Evolutionary conservation across 1,140 invertebrate species (phyloP).

Genomic region (Armadillidium nasatum): DNA sequence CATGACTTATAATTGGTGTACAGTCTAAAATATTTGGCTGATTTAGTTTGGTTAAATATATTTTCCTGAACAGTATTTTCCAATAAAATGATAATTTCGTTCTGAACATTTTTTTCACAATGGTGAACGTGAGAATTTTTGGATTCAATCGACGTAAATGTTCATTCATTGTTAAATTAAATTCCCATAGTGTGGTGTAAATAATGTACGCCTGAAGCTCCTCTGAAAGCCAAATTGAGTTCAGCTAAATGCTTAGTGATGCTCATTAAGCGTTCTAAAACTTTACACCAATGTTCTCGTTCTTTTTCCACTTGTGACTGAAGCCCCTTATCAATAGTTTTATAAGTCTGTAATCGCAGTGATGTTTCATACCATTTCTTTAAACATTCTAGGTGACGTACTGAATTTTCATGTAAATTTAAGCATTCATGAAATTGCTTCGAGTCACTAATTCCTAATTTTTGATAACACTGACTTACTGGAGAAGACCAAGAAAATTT

Average conservation of each 20-base stretch:
- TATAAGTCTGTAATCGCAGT: background rate
- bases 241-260: background rate
- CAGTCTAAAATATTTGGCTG: background rate
- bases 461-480: background rate
- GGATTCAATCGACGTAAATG: background rate
- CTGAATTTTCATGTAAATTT: background rate
- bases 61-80: background rate
- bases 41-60: background rate
- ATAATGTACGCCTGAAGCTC: background rate
- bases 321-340: background rate
- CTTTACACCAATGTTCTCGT: background rate
- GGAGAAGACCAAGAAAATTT: background rate
- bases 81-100: background rate
- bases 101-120: background rate
- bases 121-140: background rate
- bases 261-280: background rate
- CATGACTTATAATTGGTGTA: too few species aligned
- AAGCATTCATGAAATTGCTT: background rate
- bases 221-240: background rate
- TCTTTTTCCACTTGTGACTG: background rate
- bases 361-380: background rate
- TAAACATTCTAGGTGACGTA: background rate
- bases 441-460: background rate
- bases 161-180: background rate
- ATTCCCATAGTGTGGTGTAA: background rate